phyloP scores from a whole-genome alignment of 1,140 invertebrate genomes.

The Metopolophium dirhodum region DNA sequence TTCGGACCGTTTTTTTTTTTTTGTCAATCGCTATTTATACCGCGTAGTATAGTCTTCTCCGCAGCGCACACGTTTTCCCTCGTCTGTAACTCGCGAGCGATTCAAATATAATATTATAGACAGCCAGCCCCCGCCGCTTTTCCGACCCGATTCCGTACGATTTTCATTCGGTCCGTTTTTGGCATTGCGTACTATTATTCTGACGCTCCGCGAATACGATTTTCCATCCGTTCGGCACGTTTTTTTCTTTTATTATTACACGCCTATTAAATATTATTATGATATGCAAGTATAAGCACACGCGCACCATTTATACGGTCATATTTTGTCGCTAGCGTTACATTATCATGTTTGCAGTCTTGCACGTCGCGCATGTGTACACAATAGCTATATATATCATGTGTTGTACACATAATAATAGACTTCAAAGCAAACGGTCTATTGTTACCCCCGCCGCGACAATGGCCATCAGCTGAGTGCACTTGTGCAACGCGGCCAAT shows the following conservation, averaged over 20 bases:
- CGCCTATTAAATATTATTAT: neutral
- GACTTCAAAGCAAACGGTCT: slow-evolving; percentile 24
- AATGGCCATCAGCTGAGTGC: neutral
- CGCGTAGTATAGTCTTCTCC: neutral
- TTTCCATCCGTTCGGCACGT: neutral
- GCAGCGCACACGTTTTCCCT: neutral
- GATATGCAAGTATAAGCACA: too few relatives aligned
- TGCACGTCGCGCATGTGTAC: neutral
- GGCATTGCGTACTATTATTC: too few relatives aligned
- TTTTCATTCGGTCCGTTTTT: neutral
- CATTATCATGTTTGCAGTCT: neutral
- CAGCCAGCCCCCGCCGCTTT: neutral
- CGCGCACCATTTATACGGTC: neutral
- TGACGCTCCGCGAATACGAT: too few relatives aligned
- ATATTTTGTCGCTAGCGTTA: neutral
- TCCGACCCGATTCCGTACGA: neutral
- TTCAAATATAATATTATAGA: neutral
- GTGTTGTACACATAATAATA: neutral
- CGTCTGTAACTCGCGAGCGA: neutral
- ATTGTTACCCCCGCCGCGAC: neutral
- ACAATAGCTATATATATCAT: too few relatives aligned
- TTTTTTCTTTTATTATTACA: neutral
- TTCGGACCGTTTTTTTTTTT: neutral
- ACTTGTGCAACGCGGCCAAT: slow-evolving; percentile 12
- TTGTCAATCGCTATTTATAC: neutral